Evolutionary conservation across 2,797 vertebrate species (phyloP).

Genomic region (Ptychadena robeensis): DNA sequence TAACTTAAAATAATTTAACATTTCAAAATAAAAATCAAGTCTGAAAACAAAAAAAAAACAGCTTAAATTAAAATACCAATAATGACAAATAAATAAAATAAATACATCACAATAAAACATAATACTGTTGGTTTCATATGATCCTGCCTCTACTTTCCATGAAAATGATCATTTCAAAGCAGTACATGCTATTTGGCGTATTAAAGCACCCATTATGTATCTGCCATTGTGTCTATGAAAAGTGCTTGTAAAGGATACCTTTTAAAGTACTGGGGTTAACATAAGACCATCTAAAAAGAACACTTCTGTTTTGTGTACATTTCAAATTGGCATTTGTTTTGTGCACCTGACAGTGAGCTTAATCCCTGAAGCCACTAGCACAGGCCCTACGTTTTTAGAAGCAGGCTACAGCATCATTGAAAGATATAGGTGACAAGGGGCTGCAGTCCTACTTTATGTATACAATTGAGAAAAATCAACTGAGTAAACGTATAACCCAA

Average conservation of each 20-base stretch:
- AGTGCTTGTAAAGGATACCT: slow-evolving; percentile 28
- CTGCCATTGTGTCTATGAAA: slow-evolving; percentile 5
- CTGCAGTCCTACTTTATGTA: no score
- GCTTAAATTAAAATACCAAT: slow-evolving; percentile 35
- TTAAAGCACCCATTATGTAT: not conserved
- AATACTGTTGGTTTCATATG: not conserved
- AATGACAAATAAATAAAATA: slow-evolving; percentile 34
- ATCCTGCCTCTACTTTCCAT: not conserved
- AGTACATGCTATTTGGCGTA: slow-evolving; percentile 8
- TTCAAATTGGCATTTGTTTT: not conserved
- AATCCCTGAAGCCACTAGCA: not conserved
- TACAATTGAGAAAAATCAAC: no score
- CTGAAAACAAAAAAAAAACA: not conserved
- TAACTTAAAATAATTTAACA: slow-evolving; percentile 21
- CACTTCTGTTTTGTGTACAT: not conserved
- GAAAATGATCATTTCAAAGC: not conserved
- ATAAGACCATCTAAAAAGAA: not conserved
- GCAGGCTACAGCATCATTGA: not conserved
- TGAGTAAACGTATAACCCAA: not conserved
- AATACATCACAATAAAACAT: slow-evolving; percentile 1
- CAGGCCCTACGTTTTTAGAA: not conserved
- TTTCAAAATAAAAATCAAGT: slow-evolving; percentile 3
- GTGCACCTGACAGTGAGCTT: no score
- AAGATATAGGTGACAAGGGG: no score
- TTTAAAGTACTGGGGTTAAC: not conserved